phyloP scores from a whole-genome alignment of 1,140 invertebrate species.

The Apis laboriosa region DNA sequence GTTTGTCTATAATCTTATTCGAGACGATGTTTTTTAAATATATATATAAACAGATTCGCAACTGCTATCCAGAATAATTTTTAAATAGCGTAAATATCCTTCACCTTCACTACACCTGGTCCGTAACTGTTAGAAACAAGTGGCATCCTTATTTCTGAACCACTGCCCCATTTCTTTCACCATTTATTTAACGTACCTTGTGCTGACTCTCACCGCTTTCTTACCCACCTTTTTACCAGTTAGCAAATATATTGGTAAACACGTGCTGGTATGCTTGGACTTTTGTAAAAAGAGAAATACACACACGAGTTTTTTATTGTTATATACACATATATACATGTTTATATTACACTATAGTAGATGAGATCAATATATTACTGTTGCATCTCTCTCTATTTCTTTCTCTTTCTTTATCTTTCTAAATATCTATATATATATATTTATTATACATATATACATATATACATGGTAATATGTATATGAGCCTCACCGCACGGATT shows the following conservation, averaged over 20 bases:
- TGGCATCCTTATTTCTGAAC: constrained; percentile 64
- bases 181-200: constrained; percentile 62
- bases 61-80: constrained; percentile 67
- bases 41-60: constrained; percentile 42
- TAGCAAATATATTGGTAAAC: constrained; percentile 69
- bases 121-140: constrained; percentile 70
- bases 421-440: constrained; percentile 24
- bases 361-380: constrained; percentile 60
- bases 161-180: constrained; percentile 39
- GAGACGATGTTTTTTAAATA: too few species aligned
- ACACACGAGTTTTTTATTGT: constrained; percentile 64
- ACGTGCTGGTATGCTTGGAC: constrained; percentile 68
- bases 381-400: constrained; percentile 59
- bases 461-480: constrained; percentile 47
- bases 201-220: constrained; percentile 77
- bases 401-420: constrained; percentile 45
- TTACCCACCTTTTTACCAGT: constrained; percentile 72
- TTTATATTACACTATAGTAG: constrained; percentile 56
- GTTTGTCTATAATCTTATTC: neutral
- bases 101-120: constrained; percentile 49
- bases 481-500: constrained; percentile 50
- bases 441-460: constrained; percentile 37
- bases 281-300: constrained; percentile 61
- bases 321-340: constrained; percentile 55
- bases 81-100: constrained; percentile 68